phyloP scores from a whole-genome alignment of 2,113 vertebrate species.

The Dolichallabes microphthalmus region DNA sequence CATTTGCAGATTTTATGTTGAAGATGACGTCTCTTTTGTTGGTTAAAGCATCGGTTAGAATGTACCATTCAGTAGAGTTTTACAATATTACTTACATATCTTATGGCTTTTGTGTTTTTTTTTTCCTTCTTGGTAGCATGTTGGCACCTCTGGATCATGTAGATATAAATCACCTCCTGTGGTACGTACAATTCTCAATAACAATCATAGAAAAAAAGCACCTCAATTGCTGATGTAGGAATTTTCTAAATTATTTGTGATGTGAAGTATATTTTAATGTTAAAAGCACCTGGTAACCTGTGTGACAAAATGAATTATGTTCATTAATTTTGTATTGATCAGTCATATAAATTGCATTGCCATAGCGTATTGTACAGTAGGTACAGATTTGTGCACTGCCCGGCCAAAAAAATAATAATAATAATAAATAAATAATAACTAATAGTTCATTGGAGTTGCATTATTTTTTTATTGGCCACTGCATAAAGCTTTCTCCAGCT shows the following conservation, averaged over 20 bases:
- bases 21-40: not conserved
- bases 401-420: too few relatives aligned
- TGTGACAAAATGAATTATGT: conserved; percentile 19
- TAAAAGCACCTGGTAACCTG: conserved; percentile 8
- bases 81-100: not conserved
- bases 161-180: conserved; percentile 11
- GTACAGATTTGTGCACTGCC: conserved; percentile 51
- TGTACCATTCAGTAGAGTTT: not conserved
- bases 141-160: not conserved
- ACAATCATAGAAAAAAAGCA: not conserved
- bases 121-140: not conserved
- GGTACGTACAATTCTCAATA: conserved; percentile 35
- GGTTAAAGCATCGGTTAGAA: too few relatives aligned
- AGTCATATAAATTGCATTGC: conserved; percentile 7
- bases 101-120: not conserved
- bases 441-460: too few relatives aligned
- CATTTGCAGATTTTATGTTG: not conserved
- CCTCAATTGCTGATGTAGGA: conserved; percentile 16
- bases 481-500: too few relatives aligned
- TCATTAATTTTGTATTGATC: conserved; percentile 33
- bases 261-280: conserved; percentile 22
- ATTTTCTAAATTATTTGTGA: conserved; percentile 42
- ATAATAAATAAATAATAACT: too few relatives aligned
- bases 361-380: conserved; percentile 51
- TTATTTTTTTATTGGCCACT: too few relatives aligned